Percentiles rank a stretch among this genome's conserved stretches.
phyloP scores from a whole-genome alignment of 2,888 invertebrate species.

The Tiliacea citrago region DNA sequence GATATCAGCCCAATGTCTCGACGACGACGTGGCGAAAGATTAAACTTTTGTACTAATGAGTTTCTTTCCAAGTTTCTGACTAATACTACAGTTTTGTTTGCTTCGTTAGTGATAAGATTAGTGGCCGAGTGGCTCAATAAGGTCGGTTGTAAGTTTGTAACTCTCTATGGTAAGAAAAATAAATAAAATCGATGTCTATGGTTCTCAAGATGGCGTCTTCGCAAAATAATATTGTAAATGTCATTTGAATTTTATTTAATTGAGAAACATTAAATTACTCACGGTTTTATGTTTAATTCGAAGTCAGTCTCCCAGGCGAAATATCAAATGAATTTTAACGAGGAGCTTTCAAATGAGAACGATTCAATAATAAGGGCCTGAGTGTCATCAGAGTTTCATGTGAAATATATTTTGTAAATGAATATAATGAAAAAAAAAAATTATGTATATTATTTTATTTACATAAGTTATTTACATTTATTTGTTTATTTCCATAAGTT shows the following conservation, averaged over 20 bases:
- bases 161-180: constrained; percentile 18
- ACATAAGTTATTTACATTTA: too few relatives aligned
- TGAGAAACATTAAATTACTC: constrained; percentile 33
- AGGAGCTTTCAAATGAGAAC: constrained; percentile 9
- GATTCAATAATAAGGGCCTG: constrained; percentile 27
- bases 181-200: constrained; percentile 5
- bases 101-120: constrained; percentile 39
- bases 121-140: constrained; percentile 21
- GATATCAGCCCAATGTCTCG: constrained; percentile 33
- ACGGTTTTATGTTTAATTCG: constrained; percentile 33
- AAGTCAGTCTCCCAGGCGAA: constrained; percentile 10
- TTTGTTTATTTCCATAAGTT: too few relatives aligned
- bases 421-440: too few relatives aligned
- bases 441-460: too few relatives aligned
- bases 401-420: constrained; percentile 10
- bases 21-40: constrained; percentile 36
- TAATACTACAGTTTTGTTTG: constrained; percentile 48
- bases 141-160: constrained; percentile 32
- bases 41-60: constrained; percentile 50
- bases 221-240: constrained; percentile 20
- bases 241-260: constrained; percentile 26
- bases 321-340: constrained; percentile 38
- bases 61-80: constrained; percentile 46
- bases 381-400: constrained; percentile 18
- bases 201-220: constrained; percentile 23